These are phyloP conservation scores for Knipowitschia caucasica DNA, from an alignment of 2,797 vertebrate species.

Conservation along the genomic window DNA sequence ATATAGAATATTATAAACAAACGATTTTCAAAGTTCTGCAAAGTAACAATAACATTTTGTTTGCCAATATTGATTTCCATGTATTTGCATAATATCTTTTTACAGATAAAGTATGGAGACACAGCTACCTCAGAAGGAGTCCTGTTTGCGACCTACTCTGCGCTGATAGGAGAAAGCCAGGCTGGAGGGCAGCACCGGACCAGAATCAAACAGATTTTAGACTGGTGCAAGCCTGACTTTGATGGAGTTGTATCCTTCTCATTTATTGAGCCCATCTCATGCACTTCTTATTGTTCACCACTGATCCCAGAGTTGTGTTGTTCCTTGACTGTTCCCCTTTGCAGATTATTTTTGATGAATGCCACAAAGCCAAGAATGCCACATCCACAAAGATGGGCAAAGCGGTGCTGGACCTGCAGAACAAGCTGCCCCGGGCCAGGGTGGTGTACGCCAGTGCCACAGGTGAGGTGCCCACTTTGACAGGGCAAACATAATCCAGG, in stretches of 20 bases:
- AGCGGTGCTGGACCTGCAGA: conserved; percentile 96
- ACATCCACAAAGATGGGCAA: conserved; percentile 98
- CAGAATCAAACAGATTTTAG: conserved; percentile 91
- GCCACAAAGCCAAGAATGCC: conserved; percentile 99
- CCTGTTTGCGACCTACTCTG: conserved; percentile 96
- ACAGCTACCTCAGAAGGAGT: conserved; percentile 98
- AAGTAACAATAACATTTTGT: too few species aligned
- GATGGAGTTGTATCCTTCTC: conserved; percentile 95
- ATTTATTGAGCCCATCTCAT: background rate
- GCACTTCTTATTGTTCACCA: too few species aligned
- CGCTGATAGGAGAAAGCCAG: conserved; percentile 96
- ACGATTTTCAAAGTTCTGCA: too few species aligned
- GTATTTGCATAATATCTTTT: background rate
- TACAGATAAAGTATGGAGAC: conserved; percentile 97
- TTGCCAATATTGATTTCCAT: background rate
- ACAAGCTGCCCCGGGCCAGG: conserved; percentile 89
- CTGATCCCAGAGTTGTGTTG: conserved; percentile 20
- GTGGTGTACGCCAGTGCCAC: conserved; percentile 99
- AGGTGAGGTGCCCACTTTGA: too few species aligned
- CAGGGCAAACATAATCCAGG: too few species aligned
- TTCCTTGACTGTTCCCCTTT: conserved; percentile 61
- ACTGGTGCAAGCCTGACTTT: conserved; percentile 93
- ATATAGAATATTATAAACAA: too few species aligned
- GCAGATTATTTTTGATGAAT: conserved; percentile 98
- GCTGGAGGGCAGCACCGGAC: conserved; percentile 95